These are phyloP conservation scores for Lutjanus erythropterus DNA, from an alignment of 2,113 vertebrate species.

Conservation along the genomic window DNA sequence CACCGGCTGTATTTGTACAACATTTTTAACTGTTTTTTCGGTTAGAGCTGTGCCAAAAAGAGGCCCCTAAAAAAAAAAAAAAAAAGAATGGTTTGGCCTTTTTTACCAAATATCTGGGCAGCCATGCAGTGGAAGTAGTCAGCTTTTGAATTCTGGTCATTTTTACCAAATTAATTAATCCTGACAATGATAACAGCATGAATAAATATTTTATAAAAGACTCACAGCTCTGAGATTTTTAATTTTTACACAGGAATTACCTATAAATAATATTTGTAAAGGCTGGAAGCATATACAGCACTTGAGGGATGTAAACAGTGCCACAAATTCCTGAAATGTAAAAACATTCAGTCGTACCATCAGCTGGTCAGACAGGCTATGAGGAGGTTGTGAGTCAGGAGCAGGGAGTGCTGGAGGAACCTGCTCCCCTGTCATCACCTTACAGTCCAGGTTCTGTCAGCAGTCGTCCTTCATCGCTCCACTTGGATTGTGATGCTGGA, in stretches of 20 bases:
- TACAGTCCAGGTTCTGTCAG: conserved; percentile 71
- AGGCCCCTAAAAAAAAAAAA: background rate
- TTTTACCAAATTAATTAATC: conserved; percentile 1
- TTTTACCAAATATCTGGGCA: background rate
- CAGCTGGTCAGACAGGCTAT: too few species aligned
- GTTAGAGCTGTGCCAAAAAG: background rate
- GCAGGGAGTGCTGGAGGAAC: too few species aligned
- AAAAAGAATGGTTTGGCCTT: background rate
- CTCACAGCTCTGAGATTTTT: background rate
- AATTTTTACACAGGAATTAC: background rate
- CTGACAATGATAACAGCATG: too few species aligned
- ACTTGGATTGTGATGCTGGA: conserved; percentile 89
- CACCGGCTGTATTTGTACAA: background rate
- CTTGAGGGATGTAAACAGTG: background rate
- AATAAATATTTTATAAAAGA: conserved; percentile 1
- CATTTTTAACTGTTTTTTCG: background rate
- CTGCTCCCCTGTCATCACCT: conserved; percentile 29
- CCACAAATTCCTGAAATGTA: background rate
- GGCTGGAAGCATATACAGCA: background rate
- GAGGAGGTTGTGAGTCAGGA: too few species aligned
- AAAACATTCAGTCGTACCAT: too few species aligned
- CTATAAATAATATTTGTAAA: background rate
- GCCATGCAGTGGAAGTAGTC: background rate
- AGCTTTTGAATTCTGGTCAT: background rate
- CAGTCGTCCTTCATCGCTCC: conserved; percentile 83